Conservation (phyloP, 1,140 invertebrate species). For the Diachasmimorpha longicaudata region DNA sequence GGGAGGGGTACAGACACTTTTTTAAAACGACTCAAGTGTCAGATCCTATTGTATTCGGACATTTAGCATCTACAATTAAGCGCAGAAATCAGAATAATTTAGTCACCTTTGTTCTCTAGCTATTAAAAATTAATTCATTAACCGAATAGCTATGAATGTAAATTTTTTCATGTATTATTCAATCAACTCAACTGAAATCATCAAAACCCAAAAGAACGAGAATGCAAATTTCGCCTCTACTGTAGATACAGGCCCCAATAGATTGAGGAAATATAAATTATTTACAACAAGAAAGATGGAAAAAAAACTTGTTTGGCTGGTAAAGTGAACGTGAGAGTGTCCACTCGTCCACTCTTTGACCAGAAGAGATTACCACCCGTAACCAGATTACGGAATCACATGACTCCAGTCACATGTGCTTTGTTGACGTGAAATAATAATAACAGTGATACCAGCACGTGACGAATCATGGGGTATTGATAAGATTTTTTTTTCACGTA, state of each 20-base stretch:
- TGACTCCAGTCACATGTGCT: conserved; percentile 2
- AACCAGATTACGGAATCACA: conserved; percentile 4
- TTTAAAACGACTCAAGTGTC: too few species aligned
- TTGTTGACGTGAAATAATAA: not conserved
- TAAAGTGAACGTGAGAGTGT: not conserved
- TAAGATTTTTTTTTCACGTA: not conserved
- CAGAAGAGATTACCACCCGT: not conserved
- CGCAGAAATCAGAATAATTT: conserved; percentile 73
- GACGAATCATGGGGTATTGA: conserved; percentile 4
- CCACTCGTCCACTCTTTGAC: not conserved
- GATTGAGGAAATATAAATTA: too few species aligned
- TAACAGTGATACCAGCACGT: not conserved
- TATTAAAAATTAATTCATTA: conserved; percentile 29
- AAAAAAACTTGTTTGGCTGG: not conserved
- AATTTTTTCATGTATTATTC: too few species aligned
- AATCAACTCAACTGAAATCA: not conserved
- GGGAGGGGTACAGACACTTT: too few species aligned
- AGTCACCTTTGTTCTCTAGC: conserved; percentile 75
- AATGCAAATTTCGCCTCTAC: not conserved
- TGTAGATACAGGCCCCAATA: not conserved
- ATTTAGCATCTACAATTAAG: too few species aligned
- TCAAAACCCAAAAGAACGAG: not conserved
- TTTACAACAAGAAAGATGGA: not conserved
- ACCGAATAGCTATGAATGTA: too few species aligned
- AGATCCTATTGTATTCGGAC: too few species aligned